These are phyloP conservation scores for Trachelus stipa DNA, from an alignment of 2,888 invertebrate genomes.

Conservation along the genomic window DNA sequence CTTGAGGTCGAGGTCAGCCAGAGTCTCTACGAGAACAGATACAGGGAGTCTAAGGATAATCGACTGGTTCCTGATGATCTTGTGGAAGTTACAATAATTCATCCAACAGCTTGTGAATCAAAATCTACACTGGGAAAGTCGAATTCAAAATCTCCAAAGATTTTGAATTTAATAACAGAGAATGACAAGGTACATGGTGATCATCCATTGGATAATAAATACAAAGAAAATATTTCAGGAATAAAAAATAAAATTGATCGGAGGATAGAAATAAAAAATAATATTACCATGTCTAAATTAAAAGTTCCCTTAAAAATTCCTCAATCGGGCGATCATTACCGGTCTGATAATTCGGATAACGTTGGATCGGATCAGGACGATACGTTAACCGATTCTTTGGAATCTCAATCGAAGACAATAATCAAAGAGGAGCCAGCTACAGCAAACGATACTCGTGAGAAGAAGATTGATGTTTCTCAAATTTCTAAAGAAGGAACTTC, in stretches of 20 bases:
- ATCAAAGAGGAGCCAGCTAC: neutral
- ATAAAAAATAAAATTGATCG: neutral
- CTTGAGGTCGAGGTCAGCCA: constrained; percentile 26
- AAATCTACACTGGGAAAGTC: neutral
- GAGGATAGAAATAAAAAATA: neutral
- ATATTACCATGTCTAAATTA: neutral
- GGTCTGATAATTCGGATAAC: neutral
- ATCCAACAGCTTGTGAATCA: neutral
- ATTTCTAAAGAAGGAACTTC: neutral
- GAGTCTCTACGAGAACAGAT: constrained; percentile 8
- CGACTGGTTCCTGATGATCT: constrained; percentile 2
- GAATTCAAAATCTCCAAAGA: neutral
- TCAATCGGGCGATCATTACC: neutral
- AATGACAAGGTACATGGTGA: neutral
- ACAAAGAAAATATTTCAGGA: neutral
- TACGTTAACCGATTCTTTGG: neutral
- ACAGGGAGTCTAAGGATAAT: neutral
- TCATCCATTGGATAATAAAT: neutral
- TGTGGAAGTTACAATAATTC: constrained; percentile 16
- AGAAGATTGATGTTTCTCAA: neutral
- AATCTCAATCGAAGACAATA: neutral
- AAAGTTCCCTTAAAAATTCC: neutral
- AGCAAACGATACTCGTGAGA: neutral
- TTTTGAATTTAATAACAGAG: neutral
- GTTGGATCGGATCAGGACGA: neutral